Conservation (phyloP, 2,113 vertebrate genomes). For the Gobius niger region DNA sequence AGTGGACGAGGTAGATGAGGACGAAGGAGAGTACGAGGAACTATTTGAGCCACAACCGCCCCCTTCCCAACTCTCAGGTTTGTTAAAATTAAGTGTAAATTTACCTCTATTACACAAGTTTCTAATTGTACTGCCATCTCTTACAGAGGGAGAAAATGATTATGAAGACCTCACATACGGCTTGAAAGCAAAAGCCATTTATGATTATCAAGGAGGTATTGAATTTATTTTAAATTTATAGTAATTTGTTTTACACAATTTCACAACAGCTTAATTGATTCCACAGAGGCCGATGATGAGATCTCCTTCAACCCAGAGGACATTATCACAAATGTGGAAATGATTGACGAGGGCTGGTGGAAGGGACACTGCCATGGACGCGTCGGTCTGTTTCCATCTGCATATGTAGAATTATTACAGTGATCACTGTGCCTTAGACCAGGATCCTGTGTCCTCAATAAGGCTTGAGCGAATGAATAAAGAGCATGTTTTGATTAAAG, state of each 20-base stretch:
- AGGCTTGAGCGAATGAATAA: too few species aligned
- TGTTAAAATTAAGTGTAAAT: not conserved
- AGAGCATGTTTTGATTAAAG: not conserved
- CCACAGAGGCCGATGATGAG: conserved; percentile 88
- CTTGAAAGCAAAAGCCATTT: conserved; percentile 78
- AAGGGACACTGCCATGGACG: conserved; percentile 81
- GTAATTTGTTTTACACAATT: not conserved
- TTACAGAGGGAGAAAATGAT: conserved; percentile 44
- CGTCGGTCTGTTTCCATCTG: conserved; percentile 88
- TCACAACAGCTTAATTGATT: not conserved
- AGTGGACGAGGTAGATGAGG: conserved; percentile 29
- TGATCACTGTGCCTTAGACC: conserved; percentile 32
- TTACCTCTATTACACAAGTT: not conserved
- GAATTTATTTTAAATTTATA: conserved; percentile 21
- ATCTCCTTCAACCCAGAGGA: conserved; percentile 91
- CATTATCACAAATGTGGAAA: conserved; percentile 88
- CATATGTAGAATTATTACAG: conserved; percentile 84
- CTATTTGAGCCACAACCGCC: conserved; percentile 31
- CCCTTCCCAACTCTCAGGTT: conserved; percentile 34
- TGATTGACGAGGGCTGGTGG: conserved; percentile 96
- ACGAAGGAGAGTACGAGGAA: conserved; percentile 81
- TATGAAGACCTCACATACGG: conserved; percentile 70
- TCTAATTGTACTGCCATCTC: not conserved
- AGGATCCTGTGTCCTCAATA: too few species aligned
- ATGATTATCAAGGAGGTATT: conserved; percentile 88